Base-by-base conservation (phyloP, 2,113 vertebrate species). In the Chionis minor region DNA sequence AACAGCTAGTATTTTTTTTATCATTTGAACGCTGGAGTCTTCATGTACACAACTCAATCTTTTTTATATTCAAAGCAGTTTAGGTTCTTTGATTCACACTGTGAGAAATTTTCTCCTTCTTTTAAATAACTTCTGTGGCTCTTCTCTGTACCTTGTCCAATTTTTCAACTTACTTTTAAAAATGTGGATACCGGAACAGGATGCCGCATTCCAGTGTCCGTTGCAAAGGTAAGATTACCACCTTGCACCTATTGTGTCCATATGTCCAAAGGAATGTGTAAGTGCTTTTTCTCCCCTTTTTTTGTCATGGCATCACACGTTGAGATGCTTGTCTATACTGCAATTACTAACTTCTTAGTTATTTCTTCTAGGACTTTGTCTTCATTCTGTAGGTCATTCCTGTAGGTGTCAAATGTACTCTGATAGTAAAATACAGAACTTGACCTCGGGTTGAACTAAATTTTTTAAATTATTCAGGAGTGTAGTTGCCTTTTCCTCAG, bases 81-180 rank as follows among this genome's bases (percentile, higher is more conserved):
- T 40, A 92, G 44, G 21, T 86, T 90, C 62, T 93, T 69, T 92
- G 86, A 66, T 93, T 91, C 66, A 78, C 77, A 80, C 54, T 80
- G 71, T 69, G 54, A 88, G 86, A 93, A 56, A 65, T 40, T 75
- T 72, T 88, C 19, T 93, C 38, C 18, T 79, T 49, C 81, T 94
- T 92, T 85, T 23, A 80, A 85, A 52, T 94, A 88, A 81, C 44
- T 90, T 88, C 66, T 72, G 56, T 90, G 81, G n/a, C 78, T 95
- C 74, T 90, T 85, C 63, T 93, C 71, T 92, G 58, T 75, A 69
- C 18, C 15, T 44, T 90, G 49, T 80, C 74, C 58, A 69, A 42
- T 94, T 82, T 92, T 88, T 80, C 42, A 72, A 40, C 81, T 49
- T 67, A 69, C 30, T 82, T 75, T 79, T 5, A 72, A 85, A 89